Evolutionary conservation across 2,797 vertebrate genomes (phyloP).

Genomic region (Cossypha caffra): DNA sequence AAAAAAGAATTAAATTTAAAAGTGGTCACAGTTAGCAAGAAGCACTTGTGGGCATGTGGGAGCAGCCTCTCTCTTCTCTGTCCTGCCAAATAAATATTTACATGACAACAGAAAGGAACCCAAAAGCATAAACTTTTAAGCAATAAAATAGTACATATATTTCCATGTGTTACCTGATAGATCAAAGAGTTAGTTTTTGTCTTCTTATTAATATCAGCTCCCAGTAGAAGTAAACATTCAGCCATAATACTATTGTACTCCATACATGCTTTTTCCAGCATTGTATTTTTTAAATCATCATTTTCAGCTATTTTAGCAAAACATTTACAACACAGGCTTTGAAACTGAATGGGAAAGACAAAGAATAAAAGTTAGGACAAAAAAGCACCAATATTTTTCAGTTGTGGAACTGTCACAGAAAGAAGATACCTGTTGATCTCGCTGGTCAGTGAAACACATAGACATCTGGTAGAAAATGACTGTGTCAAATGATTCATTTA

Average conservation of each 20-base stretch:
- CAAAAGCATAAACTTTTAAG: not conserved
- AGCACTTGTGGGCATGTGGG: not conserved
- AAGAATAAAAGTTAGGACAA: not conserved
- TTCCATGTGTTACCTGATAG: conserved; percentile 83
- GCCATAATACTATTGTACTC: conserved; percentile 84
- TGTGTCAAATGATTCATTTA: conserved; percentile 86
- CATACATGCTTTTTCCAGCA: conserved; percentile 90
- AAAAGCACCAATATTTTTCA: not conserved
- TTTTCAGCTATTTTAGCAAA: conserved; percentile 87
- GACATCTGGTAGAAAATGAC: conserved; percentile 89
- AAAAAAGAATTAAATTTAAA: not conserved
- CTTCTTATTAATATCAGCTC: conserved; percentile 89
- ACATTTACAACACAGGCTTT: conserved; percentile 85
- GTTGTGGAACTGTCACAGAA: not conserved
- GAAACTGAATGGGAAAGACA: conserved; percentile 79
- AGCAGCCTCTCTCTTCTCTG: not conserved
- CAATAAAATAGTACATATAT: not conserved
- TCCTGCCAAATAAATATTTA: not conserved
- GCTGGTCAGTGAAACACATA: conserved; percentile 75
- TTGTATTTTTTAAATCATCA: conserved; percentile 80
- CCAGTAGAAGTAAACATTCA: conserved; percentile 90
- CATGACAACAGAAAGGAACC: not conserved
- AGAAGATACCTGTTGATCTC: conserved; percentile 77
- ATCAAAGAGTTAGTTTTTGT: conserved; percentile 87
- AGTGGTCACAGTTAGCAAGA: not conserved